A percentile compares a stretch with the other conserved stretches of the same genome.
phyloP scores from a whole-genome alignment of 1,140 invertebrate genomes.

The Drosophila navojoa region DNA sequence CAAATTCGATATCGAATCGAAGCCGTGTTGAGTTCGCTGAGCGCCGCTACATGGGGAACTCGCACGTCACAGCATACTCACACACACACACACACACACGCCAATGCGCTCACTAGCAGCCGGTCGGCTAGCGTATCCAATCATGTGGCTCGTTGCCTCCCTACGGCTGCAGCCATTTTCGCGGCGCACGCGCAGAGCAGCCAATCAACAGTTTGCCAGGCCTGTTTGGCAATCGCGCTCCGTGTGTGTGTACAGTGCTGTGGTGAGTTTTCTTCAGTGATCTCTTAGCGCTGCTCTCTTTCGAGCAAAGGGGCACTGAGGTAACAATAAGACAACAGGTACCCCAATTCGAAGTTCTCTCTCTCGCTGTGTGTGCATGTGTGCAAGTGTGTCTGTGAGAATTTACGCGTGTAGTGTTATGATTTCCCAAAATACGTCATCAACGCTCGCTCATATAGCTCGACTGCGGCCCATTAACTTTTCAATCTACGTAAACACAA shows the following conservation, averaged over 20 bases:
- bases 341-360: slow-evolving; percentile 45
- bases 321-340: slow-evolving; percentile 80
- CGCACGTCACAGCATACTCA: slow-evolving; percentile 52
- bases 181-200: slow-evolving; percentile 81
- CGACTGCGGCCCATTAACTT: slow-evolving; percentile 69
- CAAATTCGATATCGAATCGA: slow-evolving; percentile 60
- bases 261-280: slow-evolving; percentile 38
- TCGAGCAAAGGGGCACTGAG: slow-evolving; percentile 36
- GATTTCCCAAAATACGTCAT: slow-evolving; percentile 81
- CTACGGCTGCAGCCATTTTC: slow-evolving; percentile 82
- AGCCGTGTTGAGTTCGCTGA: slow-evolving; percentile 10
- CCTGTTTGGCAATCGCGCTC: slow-evolving; percentile 36
- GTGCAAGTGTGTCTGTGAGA: slow-evolving; percentile 24
- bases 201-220: slow-evolving; percentile 83
- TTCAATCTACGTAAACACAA: slow-evolving; percentile 67
- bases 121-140: slow-evolving; percentile 67
- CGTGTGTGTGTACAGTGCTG: slow-evolving; percentile 20
- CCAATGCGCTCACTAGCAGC: slow-evolving; percentile 4
- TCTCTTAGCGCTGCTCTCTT: slow-evolving; percentile 35
- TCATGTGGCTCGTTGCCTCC: slow-evolving; percentile 73
- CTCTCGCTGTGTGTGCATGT: background rate
- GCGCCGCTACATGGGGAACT: slow-evolving; percentile 59
- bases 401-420: slow-evolving; percentile 60
- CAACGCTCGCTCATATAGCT: slow-evolving; percentile 45
- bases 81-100: slow-evolving; percentile 11